Base-by-base conservation (phyloP, 2,797 vertebrate genomes). In the Sylvia borin region DNA sequence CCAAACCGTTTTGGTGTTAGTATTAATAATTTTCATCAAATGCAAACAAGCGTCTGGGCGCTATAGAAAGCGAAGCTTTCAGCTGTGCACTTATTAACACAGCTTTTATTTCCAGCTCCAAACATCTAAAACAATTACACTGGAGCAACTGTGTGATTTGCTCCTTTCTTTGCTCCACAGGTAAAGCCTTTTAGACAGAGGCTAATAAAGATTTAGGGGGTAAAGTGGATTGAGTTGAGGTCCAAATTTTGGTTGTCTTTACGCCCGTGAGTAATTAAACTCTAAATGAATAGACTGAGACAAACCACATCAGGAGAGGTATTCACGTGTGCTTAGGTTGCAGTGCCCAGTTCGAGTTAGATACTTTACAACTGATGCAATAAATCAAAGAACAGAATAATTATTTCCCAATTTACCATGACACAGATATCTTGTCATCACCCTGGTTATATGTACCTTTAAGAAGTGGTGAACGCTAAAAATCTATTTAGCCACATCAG, bases 11-110 rank as follows among this genome's bases (percentile, higher is more conserved):
- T 98, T 97, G 97, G 93, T 97, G 97, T 97, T 97, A 97, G 96
- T 96, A 97, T 97, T 98, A 98, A 97, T 98, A 98, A 97, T 97
- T 97, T 97, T 97, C 90, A 86, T 96, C 96, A 96, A 94, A 97
- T 60, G 97, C 96, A 97, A 98, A 97, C 97, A 98, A 95, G 94
- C 79, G 50, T 96, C 96, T 94, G 88, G 95, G 77, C 13, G 47
- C 95, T 92, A 74, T 75, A 96, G 96, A 85, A 68, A 78, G 85
- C 31, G 27, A 81, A 91, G 93, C 96, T 94, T 97, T 97, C 91
- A 96, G 91, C 90, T 89, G 85, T 61, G 92, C 79, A 61, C 94
- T 95, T 97, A 96, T 98, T 98, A 98, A 96, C 97, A 96, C 91
- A 90, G 91, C 97, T 97, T 98, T 98, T 97, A 90, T 97, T 98